Evolutionary conservation across 2,113 vertebrate genomes (phyloP), one percentile per base, ranked within the genome.

Genomic region (Motacilla alba): DNA sequence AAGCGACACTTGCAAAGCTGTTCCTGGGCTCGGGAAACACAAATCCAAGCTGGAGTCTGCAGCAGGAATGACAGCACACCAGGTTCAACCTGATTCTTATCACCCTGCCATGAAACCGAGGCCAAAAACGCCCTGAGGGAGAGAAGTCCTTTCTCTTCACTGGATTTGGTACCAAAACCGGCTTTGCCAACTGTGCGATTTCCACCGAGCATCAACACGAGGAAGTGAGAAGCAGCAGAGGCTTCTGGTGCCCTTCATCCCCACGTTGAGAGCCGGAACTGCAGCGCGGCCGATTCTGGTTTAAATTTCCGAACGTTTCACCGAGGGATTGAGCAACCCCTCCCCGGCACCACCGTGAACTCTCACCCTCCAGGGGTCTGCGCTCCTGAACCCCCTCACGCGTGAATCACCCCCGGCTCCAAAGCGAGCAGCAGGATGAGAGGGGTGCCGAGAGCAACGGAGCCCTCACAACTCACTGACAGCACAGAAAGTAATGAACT

Each of bases 131-230:
- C 28, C 47, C 56, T 3, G 55, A n/a, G 64, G 64, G 47, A 11
- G 18, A 43, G 26, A 66, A 43, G 1, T 6, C 8, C 27, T 66
- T 58, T 22, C 13, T 6, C 37, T 16, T 22, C 52, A 44, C 10
- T 0, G 7, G 15, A 16, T 39, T 24, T 9, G 11, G 18, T 3
- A 58, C 60, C 59, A 58, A 74, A 81, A 13, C 15, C 27, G 15
- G 22, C 44, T 74, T 20, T 37, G 15, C 37, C 15, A 43, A 58
- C 5, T 7, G 68, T 1, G 50, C 23, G 37, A 31, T 6, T 43
- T 23, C 1, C 43, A 31, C 1, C 1, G 17, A 56, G 43, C 26
- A 58, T 0, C 35, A 43, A 8, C 26, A 15, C 0, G 33, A 66
- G 50, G 17, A 33, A 37, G 9, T 0, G 58, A 64, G 31, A 27